phyloP scores from a whole-genome alignment of 1,140 invertebrate species.

The Trissolcus basalis region DNA sequence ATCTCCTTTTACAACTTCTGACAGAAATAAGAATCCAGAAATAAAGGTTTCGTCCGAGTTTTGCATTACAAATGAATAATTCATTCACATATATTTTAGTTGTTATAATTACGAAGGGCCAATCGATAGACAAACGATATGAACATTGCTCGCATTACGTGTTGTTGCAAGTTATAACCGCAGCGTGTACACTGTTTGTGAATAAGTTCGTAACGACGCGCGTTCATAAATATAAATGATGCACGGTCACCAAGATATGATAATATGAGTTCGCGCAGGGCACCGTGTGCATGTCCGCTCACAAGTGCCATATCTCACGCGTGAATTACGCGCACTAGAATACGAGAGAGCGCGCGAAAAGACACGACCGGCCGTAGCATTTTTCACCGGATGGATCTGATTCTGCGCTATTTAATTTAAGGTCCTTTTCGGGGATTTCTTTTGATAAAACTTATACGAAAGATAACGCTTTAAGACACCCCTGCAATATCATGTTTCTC shows the following conservation, averaged over 20 bases:
- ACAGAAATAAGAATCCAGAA: no score
- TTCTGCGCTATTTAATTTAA: constrained; percentile 14
- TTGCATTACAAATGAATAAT: no score
- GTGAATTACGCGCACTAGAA: constrained; percentile 25
- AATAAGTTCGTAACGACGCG: constrained; percentile 20
- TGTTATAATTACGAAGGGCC: no score
- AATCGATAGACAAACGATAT: no score
- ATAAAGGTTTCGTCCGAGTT: no score
- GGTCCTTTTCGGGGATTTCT: no score
- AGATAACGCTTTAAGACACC: no score
- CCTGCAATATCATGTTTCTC: no score
- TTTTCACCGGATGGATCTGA: constrained; percentile 2
- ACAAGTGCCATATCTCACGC: constrained; percentile 26
- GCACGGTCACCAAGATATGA: constrained; percentile 45
- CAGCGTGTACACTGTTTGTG: constrained; percentile 8
- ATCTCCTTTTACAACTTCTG: no score
- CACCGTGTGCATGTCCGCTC: constrained; percentile 12
- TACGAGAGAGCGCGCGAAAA: constrained; percentile 5
- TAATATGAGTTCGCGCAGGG: constrained; percentile 29
- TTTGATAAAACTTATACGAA: no score
- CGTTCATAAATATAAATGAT: constrained; percentile 52
- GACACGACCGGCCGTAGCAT: not conserved
- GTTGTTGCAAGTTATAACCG: not conserved
- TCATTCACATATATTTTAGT: no score
- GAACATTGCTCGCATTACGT: not conserved